Evolutionary conservation across 2,888 invertebrate genomes (phyloP), one percentile per base, ranked within the genome.

Genomic region (Drosophila kanekoi): DNA sequence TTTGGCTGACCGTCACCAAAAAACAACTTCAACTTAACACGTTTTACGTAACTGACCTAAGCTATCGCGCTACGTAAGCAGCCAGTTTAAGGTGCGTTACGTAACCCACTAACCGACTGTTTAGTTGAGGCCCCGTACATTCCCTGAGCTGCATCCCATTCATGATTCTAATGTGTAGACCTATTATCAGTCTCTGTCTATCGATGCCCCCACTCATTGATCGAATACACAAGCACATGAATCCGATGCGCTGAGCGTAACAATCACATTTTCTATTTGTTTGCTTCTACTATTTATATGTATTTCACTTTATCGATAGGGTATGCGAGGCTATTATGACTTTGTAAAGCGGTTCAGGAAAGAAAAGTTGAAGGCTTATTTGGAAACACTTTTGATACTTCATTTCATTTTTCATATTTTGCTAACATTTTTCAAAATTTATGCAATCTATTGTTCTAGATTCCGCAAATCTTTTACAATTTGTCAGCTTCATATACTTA

Each of bases 31-130:
- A 45, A 37, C 35, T 32, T 57, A 67, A 76, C 58, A 41, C 33
- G 53, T 52, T 77, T 85, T 79, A 81, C 77, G 60, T 85, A 81
- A 82, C 82, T 85, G 82, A 82, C 82, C 82, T 81, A 78, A 82
- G 83, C 48, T 70, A 73, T 65, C 53, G 18, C 58, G 61, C 66
- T 65, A 59, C 70, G 77, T 71, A 68, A 53, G 52, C 67, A 40
- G 49, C 37, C 18, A 53, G 63, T 54, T 74, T 70, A 72, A 65
- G 72, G 61, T 62, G 49, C 35, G 52, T 75, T 76, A 61, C 47
- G 67, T 47, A 75, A 75, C 47, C 9, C 33, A 2, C 20, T n/a
- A 35, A 38, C 43, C 53, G 71, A 20, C 37, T 58, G 59, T 71
- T 57, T 60, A 57, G 59, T 56, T 64, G 23, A 14, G 47, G 32